A percentile compares a stretch with the other conserved stretches of the same genome.
Evolutionary conservation across 2,888 invertebrate species (phyloP).

Genomic region (Pheosia tremula): DNA sequence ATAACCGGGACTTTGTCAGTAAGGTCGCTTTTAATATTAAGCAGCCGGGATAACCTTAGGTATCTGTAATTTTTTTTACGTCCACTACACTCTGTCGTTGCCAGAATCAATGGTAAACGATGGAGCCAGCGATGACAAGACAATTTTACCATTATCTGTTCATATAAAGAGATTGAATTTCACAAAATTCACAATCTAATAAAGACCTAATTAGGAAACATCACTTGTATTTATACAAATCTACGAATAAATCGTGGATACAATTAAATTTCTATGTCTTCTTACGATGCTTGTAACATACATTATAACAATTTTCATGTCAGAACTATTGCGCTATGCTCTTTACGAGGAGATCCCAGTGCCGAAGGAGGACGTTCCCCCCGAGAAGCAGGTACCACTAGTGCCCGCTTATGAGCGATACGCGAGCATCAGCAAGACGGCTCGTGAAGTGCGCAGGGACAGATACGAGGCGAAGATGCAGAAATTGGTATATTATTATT

Average conservation of each 20-base stretch:
- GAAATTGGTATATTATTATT: slow-evolving; percentile 52
- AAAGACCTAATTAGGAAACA: too few relatives aligned
- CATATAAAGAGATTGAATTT: too few relatives aligned
- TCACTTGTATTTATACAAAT: too few relatives aligned
- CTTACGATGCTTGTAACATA: neutral
- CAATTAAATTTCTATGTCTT: too few relatives aligned
- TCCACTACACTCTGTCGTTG: too few relatives aligned
- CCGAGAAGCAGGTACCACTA: slow-evolving; percentile 70
- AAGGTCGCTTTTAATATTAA: slow-evolving; percentile 27
- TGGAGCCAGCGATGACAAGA: too few relatives aligned
- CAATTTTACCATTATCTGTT: too few relatives aligned
- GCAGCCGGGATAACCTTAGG: too few relatives aligned
- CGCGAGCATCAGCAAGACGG: slow-evolving; percentile 70
- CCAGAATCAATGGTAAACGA: too few relatives aligned
- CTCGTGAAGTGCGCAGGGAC: slow-evolving; percentile 67
- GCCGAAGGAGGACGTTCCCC: slow-evolving; percentile 71
- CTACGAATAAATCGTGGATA: too few relatives aligned
- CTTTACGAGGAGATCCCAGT: slow-evolving; percentile 73
- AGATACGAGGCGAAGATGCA: slow-evolving; percentile 63
- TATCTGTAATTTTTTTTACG: too few relatives aligned
- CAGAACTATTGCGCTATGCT: slow-evolving; percentile 64
- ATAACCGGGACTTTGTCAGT: slow-evolving; percentile 69
- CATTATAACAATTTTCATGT: neutral
- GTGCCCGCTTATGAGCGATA: slow-evolving; percentile 74
- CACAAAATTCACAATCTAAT: too few relatives aligned